Conservation (phyloP, 2,888 invertebrate genomes). For the Drosophila percnosoma region DNA sequence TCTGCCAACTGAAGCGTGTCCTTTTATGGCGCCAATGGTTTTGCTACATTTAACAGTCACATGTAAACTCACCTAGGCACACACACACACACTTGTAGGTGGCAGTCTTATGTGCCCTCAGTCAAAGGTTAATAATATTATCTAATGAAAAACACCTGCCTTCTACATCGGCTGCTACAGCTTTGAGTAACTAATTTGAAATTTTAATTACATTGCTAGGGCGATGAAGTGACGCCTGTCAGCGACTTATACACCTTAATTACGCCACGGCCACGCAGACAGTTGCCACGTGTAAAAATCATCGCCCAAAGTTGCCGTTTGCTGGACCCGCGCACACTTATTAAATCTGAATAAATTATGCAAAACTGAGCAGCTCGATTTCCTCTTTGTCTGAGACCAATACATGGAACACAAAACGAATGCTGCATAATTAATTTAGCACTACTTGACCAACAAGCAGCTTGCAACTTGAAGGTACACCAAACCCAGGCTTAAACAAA, state of each 20-base stretch:
- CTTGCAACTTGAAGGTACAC: constrained; percentile 14
- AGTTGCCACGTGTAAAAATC: constrained; percentile 60
- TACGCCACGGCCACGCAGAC: constrained; percentile 36
- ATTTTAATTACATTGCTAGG: constrained; percentile 73
- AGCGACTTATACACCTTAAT: constrained; percentile 72
- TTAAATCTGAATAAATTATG: constrained; percentile 81
- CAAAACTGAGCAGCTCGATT: constrained; percentile 63
- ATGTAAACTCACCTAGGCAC: background rate
- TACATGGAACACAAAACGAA: constrained; percentile 53
- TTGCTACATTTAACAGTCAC: constrained; percentile 19
- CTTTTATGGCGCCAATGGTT: constrained; percentile 44
- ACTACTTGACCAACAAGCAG: constrained; percentile 6
- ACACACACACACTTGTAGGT: background rate
- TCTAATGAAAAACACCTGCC: constrained; percentile 49
- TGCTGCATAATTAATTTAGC: constrained; percentile 69
- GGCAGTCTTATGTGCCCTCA: background rate
- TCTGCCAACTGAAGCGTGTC: constrained; percentile 41
- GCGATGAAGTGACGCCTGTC: constrained; percentile 65
- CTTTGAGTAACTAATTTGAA: constrained; percentile 62
- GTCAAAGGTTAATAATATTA: constrained; percentile 27
- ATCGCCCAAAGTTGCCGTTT: constrained; percentile 37
- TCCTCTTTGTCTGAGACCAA: constrained; percentile 25
- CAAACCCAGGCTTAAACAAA: constrained; percentile 1
- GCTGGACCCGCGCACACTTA: constrained; percentile 52
- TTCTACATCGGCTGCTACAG: constrained; percentile 20